phyloP scores from a whole-genome alignment of 2,113 vertebrate species.

The Cranoglanis bouderius region DNA sequence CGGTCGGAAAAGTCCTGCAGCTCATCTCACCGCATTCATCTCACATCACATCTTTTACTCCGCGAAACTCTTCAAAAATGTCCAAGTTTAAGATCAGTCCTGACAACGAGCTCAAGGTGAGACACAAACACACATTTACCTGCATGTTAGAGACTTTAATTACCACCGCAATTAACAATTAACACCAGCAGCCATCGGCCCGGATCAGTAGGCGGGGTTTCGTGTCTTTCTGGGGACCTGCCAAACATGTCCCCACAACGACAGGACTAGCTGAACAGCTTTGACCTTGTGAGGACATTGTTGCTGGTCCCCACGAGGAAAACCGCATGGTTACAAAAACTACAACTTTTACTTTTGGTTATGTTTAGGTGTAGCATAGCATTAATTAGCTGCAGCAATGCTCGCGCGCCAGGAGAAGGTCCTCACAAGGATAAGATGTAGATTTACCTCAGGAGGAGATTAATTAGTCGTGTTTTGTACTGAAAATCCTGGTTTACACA shows the following conservation, averaged over 20 bases:
- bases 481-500: too few species aligned
- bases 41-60: slow-evolving; percentile 21
- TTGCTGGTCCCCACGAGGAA: not conserved
- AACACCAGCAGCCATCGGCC: not conserved
- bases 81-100: slow-evolving; percentile 61
- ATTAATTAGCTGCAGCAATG: too few species aligned
- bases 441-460: too few species aligned
- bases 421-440: too few species aligned
- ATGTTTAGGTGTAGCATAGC: too few species aligned
- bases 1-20: not conserved
- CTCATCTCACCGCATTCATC: slow-evolving; percentile 39
- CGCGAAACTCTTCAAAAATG: slow-evolving; percentile 19
- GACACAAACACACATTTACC: not conserved
- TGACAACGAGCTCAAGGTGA: slow-evolving; percentile 60
- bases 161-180: not conserved
- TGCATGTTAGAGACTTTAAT: not conserved
- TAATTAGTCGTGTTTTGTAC: too few species aligned
- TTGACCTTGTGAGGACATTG: not conserved
- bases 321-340: not conserved
- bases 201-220: not conserved
- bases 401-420: too few species aligned
- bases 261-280: too few species aligned
- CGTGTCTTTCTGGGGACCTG: not conserved
- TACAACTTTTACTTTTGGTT: too few species aligned
- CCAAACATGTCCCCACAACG: not conserved